Evolutionary conservation across 2,888 invertebrate genomes (phyloP), one percentile per base, ranked within the genome.

Genomic region (Priocnemis perturbator): DNA sequence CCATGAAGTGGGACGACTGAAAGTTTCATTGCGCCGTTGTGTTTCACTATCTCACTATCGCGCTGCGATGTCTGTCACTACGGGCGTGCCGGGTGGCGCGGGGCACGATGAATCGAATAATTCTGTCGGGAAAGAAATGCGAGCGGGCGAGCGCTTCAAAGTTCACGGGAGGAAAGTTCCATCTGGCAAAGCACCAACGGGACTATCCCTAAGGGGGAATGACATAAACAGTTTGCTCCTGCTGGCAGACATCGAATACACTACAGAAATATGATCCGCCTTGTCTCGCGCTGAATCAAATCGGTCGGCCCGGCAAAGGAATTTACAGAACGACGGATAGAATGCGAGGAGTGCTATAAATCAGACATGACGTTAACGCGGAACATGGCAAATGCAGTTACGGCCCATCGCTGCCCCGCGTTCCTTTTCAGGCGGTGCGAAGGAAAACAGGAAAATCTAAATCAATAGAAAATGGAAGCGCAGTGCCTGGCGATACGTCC

Each of bases 161-260:
- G 15, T 47, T 14, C 48, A 30, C 26, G 37, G 53, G 30, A 60
- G 59, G 50, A 71, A 64, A 37, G 7, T 37, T 37, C 37, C 19
- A 61, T 67, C 44, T 69, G 66, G 58, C 73, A 64, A 55, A 66
- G 55, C 60, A 60, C 66, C 71, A 52, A 55, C 26, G 19, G 21
- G 61, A 55, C 59, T 47, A 55, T 60, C 61, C 57, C 19, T 53
- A 20, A 17, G 21, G n/a, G 60, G 21, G 52, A 50, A 20, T 47
- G 68, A 47, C 26, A 69, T 65, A 72, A 72, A 69, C 66, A 64
- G 62, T 44, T 60, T 30, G 59, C 47, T 48, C 48, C 20, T 45
- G n/a, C 30, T 50, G 62, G 30, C 30, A 56, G 66, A 45, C 57
- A 56, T 21, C 50, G 7, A 19, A 60, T 53, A 26, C 58, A 60